A percentile compares a stretch with the other conserved stretches of the same genome.
phyloP scores from a whole-genome alignment of 2,797 vertebrate genomes.

The Tolypeutes matacus region DNA sequence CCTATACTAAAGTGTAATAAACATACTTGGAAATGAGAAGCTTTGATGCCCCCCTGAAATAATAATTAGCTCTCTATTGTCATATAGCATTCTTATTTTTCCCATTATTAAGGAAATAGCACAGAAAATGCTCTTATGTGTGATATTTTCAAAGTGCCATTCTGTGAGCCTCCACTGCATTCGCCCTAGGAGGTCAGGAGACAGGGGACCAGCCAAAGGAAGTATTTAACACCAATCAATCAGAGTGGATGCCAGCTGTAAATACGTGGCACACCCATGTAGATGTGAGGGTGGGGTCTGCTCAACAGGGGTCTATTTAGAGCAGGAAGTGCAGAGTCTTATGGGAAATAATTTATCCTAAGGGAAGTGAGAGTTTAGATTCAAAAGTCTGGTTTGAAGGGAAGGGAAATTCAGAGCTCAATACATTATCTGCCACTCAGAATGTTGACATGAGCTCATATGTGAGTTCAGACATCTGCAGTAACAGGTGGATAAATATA shows the following conservation, averaged over 20 bases:
- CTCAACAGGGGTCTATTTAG: neutral
- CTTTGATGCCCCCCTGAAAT: neutral
- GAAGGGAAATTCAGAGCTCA: neutral
- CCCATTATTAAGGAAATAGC: neutral
- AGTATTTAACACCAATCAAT: neutral
- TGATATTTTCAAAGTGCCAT: neutral
- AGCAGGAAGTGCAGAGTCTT: neutral
- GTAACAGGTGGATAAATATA: neutral
- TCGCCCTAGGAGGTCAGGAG: neutral
- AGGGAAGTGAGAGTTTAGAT: neutral
- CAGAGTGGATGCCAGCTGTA: neutral
- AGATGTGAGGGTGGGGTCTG: neutral
- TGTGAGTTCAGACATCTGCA: neutral
- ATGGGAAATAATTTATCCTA: neutral
- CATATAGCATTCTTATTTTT: neutral
- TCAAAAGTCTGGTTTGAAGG: neutral
- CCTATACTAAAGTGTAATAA: neutral
- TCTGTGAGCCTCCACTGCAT: neutral
- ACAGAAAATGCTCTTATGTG: neutral
- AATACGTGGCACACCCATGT: rapidly evolving
- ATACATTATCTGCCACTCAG: neutral
- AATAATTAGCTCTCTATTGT: neutral
- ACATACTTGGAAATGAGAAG: neutral
- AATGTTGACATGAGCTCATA: slow-evolving; percentile 8
- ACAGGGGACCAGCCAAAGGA: neutral